Evolutionary conservation across 1,140 invertebrate species (phyloP), one percentile per base, ranked within the genome.

Genomic region (Sarcophaga bullata): DNA sequence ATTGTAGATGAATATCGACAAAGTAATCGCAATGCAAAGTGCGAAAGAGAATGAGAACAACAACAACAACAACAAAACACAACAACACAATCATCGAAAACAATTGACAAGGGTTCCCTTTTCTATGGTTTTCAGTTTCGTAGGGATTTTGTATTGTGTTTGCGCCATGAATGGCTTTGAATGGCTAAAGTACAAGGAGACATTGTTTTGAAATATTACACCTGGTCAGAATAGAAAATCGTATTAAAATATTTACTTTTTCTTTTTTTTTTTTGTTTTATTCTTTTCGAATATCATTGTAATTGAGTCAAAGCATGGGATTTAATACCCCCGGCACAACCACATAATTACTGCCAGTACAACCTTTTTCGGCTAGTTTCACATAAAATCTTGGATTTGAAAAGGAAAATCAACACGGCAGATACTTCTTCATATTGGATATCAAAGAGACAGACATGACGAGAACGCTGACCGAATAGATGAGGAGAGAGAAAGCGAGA

Each of bases 201-300:
- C 48, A 48, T 76, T 50, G n/a, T 50, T 78, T 78, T 78, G 75
- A 78, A 52, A 78, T 52, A 50, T 78, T 78, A 78, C 75, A 78
- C 75, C 75, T 78, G 75, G 75, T 78, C 75, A 52, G 10, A 50
- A 78, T 17, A 78, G 2, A 19, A 68, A 25, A 68, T 68, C 62
- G n/a, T 68, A 68, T 68, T 68, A 68, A 58, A n/a, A 58, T 37
- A 37, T 37, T 37, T 37, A 37, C 25, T 37, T 37, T 37, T 37
- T 37, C 4, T 37, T 37, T 37, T 37, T 37, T 37, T 1, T 37
- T 37, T 4, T 37, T 37, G 25, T 37, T 37, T 37, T 37, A 37
- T 37, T 37, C 4, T 37, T 2, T 37, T 37, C 25, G 25, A 37
- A 37, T 37, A 2, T 1, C 25, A 37, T 37, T 37, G 25, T 37